Evolutionary conservation across 2,113 vertebrate species (phyloP), one percentile per base, ranked within the genome.

Genomic region (Gasterosteus nipponicus): DNA sequence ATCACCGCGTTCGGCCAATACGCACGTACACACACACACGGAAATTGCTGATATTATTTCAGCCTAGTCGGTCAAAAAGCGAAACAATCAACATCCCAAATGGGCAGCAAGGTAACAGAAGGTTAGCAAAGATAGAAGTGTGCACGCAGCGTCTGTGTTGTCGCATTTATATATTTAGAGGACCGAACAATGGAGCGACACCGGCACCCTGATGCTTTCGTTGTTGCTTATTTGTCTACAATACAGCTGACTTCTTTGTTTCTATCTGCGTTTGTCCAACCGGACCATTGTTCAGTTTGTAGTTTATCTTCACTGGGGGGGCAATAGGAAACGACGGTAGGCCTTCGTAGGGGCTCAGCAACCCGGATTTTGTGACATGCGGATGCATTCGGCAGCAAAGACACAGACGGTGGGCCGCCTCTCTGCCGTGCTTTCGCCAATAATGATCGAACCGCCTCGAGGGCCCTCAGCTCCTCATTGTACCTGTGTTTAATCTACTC

Each of bases 401-500:
- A 44, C 10, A 26, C 49, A 42, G 51, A 65, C 44, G 38, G 66
- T 49, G 60, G 44, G 39, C 26, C 18, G 33, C 39, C 29, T 53
- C 60, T 11, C 60, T 9, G 33, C 16, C 42, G 56, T 15, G 29
- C 66, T 46, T 65, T 67, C 29, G 53, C 41, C 70, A 56, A 10
- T 71, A 66, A 56, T 61, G 19, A 75, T 78, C 35, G 33, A 60
- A 78, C 65, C 33, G 35, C 65, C 56, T 33, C 26, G 39, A 46
- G 56, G 54, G 33, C 64, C 58, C 47, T 71, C 22, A 10, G 5
- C 51, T 58, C 44, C 41, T 74, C 70, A 29, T 64, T 18, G 56
- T 75, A 56, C 73, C 69, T 73, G 46, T 64, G 47, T 74, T 65
- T 67, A 68, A 63, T 42, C 42, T 35, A 46, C 77, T 85, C 33